A percentile compares a stretch with the other conserved stretches of the same genome.
Conservation (phyloP, 2,888 invertebrate species). For the Leptarthrus brevirostris region DNA sequence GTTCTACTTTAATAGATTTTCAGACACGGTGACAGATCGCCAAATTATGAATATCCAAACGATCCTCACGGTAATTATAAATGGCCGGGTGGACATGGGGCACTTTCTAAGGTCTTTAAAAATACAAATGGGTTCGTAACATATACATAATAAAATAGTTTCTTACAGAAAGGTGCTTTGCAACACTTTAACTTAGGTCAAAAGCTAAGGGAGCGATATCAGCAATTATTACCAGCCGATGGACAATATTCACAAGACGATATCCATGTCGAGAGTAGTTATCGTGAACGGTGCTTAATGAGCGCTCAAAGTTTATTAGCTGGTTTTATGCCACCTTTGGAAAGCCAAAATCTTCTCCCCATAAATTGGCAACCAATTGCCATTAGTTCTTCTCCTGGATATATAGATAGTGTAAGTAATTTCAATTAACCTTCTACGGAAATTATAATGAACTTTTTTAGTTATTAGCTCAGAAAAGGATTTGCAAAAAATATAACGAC, state of each 20-base stretch:
- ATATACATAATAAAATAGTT: background rate
- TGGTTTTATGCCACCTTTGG: constrained; percentile 71
- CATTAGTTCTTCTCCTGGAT: constrained; percentile 78
- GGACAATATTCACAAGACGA: constrained; percentile 72
- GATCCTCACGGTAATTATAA: constrained; percentile 6
- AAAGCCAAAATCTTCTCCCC: constrained; percentile 63
- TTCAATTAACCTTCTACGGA: background rate
- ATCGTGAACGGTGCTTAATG: constrained; percentile 85
- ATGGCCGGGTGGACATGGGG: background rate
- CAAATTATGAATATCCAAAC: background rate
- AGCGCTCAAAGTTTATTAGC: constrained; percentile 80
- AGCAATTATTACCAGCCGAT: constrained; percentile 73
- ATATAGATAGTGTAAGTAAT: constrained; percentile 75
- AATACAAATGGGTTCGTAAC: no score
- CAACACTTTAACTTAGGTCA: constrained; percentile 79
- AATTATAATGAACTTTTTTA: constrained; percentile 50
- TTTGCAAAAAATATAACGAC: constrained; percentile 70
- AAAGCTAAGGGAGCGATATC: constrained; percentile 77
- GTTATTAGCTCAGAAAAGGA: constrained; percentile 67
- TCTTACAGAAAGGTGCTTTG: constrained; percentile 73
- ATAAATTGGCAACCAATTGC: constrained; percentile 89
- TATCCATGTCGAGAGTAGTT: constrained; percentile 78
- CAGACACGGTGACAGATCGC: background rate
- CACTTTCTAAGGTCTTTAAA: constrained; percentile 2
- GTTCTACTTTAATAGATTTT: background rate